These are phyloP conservation scores for Poeciliopsis retropinna DNA, from an alignment of 2,113 vertebrate species.

Conservation along the genomic window DNA sequence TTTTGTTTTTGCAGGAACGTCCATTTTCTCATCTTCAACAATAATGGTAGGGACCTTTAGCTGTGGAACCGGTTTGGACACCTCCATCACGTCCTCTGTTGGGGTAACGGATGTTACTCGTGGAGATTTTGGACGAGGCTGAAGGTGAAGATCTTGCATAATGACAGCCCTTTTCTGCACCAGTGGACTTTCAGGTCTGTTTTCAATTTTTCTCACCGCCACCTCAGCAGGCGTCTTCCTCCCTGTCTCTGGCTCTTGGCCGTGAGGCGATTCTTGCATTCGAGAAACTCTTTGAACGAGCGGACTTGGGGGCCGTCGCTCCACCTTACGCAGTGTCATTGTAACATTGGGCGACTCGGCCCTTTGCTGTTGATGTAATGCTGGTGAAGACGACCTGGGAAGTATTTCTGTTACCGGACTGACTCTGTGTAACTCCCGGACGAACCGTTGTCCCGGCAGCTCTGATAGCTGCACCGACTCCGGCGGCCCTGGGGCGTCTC, in stretches of 20 bases:
- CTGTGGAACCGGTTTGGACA: conserved; percentile 42
- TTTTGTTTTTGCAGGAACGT: conserved; percentile 69
- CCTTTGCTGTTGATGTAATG: conserved; percentile 62
- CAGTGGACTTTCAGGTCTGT: conserved; percentile 78
- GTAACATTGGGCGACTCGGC: conserved; percentile 67
- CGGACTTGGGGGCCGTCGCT: conserved; percentile 78
- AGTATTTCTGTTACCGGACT: conserved; percentile 73
- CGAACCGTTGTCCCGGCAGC: conserved; percentile 74
- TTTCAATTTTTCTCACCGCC: conserved; percentile 72
- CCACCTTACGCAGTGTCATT: conserved; percentile 74
- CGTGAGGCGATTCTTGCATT: conserved; percentile 67
- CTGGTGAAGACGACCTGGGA: conserved; percentile 72
- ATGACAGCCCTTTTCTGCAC: conserved; percentile 63
- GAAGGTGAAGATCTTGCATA: conserved; percentile 60
- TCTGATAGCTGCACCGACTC: conserved; percentile 78
- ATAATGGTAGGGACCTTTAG: conserved; percentile 77
- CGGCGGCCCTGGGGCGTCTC: conserved; percentile 54
- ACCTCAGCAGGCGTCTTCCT: conserved; percentile 73
- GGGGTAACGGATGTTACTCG: conserved; percentile 44
- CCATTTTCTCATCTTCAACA: conserved; percentile 79
- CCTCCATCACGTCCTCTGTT: conserved; percentile 75
- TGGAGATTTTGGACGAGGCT: conserved; percentile 57
- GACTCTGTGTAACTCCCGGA: conserved; percentile 62
- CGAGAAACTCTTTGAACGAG: conserved; percentile 76
- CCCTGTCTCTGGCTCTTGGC: conserved; percentile 60